Evolutionary conservation across 2,113 vertebrate genomes (phyloP), one percentile per base, ranked within the genome.

Genomic region (Naja naja): DNA sequence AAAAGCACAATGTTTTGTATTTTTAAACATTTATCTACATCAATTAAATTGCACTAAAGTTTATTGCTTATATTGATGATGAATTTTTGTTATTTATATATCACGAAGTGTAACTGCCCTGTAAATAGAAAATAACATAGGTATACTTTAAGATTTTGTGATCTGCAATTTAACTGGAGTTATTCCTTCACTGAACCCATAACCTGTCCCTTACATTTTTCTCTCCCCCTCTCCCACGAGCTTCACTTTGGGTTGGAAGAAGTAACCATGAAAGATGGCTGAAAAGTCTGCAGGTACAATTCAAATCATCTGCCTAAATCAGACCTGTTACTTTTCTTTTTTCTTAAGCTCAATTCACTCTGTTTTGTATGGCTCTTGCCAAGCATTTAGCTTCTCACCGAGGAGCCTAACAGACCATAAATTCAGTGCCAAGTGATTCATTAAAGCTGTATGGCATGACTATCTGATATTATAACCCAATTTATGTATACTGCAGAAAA

Each of bases 351-450:
- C 93, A 94, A 95, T 94, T 94, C 91, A 34, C 52, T 91, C 54
- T 4, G 91, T 96, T 95, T 55, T 94, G 25, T 88, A 92, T 89
- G 96, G 90, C 95, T 49, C 89, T 95, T 87, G 90, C 69, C 4
- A 95, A 87, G 96, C 91, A 74, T 55, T 43, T 95, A 94, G 43
- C 91, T 95, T 92, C n/a, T 92, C 30, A 45, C 89, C 93, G 92
- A 92, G 23, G 93, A 74, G 91, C 86, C 93, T 96, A 95, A 93
- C 52, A 92, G 89, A 94, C 93, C 14, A 55, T 85, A 58, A 64
- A 96, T 93, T 94, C 60, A 94, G 81, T 88, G 74, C 43, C 96
- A 43, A 91, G 91, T 95, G 95, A 95, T 94, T 95, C 95, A 92
- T 96, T 96, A 92, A 94, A 94, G 39, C 22, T 93, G 27, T 89